Evolutionary conservation across 2,888 invertebrate genomes (phyloP), one percentile per base, ranked within the genome.

Genomic region (Drosophila robusta): DNA sequence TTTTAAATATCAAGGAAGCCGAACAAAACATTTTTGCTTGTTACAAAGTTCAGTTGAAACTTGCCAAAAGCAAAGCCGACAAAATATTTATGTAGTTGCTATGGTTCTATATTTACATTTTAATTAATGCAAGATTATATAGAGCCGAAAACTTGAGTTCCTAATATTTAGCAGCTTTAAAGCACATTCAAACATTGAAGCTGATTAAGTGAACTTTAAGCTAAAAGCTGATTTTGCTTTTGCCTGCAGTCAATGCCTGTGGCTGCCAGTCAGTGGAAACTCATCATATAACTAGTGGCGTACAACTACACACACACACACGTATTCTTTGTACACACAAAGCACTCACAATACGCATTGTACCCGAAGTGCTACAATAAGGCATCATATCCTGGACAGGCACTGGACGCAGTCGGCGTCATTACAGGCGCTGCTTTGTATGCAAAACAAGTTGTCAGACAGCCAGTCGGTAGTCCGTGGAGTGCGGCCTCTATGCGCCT

Each of bases 371-470:
- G 83, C 64, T 71, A 68, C 80, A 78, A 70, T 70, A 60, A 70
- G 61, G 68, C 68, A 71, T 47, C 80, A 75, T 78, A 80, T 78
- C 75, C 80, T 80, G 80, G 47, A 61, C 41, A 44, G 46, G 41
- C 63, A 42, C 46, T 56, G 50, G 55, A n/a, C 45, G 9, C 58
- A 60, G 64, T 55, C 46, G 65, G 75, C 65, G 65, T 76, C 77
- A 77, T 76, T 77, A 70, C 73, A 42, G 72, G 47, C 60, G 66
- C 69, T 68, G 73, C 64, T 85, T 87, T 82, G 73, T 83, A 85
- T 85, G 85, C 85, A 87, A 80, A 85, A 58, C 87, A 75, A 71
- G 83, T 52, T 60, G 73, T 38, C 65, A 68, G 67, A 63, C 67
- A 65, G 71, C 39, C 58, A 42, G 69, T 45, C 51, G 55, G 57